phyloP scores from a whole-genome alignment of 1,140 invertebrate genomes.

The Anthonomus grandis region DNA sequence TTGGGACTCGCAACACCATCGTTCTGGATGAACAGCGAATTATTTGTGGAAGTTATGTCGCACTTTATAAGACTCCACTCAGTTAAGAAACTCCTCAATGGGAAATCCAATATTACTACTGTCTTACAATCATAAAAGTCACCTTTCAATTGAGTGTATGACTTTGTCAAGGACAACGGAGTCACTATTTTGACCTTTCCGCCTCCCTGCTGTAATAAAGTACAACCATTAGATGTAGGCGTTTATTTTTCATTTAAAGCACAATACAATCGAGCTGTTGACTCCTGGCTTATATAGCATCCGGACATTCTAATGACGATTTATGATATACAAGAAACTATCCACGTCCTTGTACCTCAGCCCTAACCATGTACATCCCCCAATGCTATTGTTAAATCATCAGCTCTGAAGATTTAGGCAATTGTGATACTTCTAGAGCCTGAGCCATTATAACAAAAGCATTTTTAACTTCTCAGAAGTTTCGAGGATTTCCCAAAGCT shows the following conservation, averaged over 20 bases:
- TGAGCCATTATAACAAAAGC: too few species aligned
- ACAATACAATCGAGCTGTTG: slow-evolving; percentile 38
- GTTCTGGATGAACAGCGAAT: slow-evolving; percentile 15
- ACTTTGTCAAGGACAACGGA: slow-evolving; percentile 37
- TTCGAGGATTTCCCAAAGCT: not conserved
- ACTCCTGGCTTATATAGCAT: slow-evolving; percentile 35
- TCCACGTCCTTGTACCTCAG: not conserved
- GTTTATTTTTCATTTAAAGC: slow-evolving; percentile 47
- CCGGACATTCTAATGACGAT: slow-evolving; percentile 18
- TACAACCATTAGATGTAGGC: slow-evolving; percentile 46
- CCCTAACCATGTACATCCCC: not conserved
- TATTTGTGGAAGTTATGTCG: slow-evolving; percentile 42
- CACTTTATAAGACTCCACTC: slow-evolving; percentile 50
- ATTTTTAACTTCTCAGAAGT: not conserved
- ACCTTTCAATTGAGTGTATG: slow-evolving; percentile 35
- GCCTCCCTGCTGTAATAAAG: too few species aligned
- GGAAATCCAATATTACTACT: slow-evolving; percentile 48
- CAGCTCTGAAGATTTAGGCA: not conserved
- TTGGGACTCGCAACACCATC: too few species aligned
- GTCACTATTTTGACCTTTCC: slow-evolving; percentile 45
- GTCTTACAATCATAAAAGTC: slow-evolving; percentile 49
- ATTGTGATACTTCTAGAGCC: not conserved
- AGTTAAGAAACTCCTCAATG: slow-evolving; percentile 37
- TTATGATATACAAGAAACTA: not conserved
- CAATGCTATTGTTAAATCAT: not conserved